Evolutionary conservation across 2,888 invertebrate species (phyloP).

Genomic region (Cynaeus angustus): DNA sequence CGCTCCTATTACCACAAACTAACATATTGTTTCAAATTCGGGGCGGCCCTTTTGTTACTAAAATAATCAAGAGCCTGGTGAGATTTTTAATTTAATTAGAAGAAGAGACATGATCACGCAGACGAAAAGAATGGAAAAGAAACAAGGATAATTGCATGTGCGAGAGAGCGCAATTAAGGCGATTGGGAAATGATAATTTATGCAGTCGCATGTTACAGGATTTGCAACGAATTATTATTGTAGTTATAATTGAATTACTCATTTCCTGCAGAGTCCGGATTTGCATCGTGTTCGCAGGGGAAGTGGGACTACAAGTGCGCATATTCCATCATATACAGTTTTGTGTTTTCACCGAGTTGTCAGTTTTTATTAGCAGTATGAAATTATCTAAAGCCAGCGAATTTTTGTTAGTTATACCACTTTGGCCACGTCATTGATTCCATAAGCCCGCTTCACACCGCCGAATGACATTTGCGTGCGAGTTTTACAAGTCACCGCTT

Average conservation of each 20-base stretch:
- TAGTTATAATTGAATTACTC: constrained; percentile 57
- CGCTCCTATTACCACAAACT: constrained; percentile 69
- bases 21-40: constrained; percentile 71
- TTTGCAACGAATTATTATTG: constrained; percentile 42
- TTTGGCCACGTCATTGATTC: not conserved
- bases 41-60: constrained; percentile 65
- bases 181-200: constrained; percentile 34
- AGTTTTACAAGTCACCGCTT: constrained; percentile 49
- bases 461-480: constrained; percentile 17
- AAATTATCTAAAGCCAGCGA: no score
- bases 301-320: no score
- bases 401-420: no score
- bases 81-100: constrained; percentile 68
- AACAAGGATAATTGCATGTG: constrained; percentile 13
- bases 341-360: no score
- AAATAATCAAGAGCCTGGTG: constrained; percentile 64
- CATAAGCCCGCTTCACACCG: constrained; percentile 8
- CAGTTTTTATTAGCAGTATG: no score
- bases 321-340: no score
- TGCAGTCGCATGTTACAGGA: constrained; percentile 18
- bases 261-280: constrained; percentile 48
- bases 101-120: constrained; percentile 3
- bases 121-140: not conserved
- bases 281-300: no score
- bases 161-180: constrained; percentile 21